Evolutionary conservation across 2,113 vertebrate genomes (phyloP).

Genomic region (Pygathrix nemaeus): DNA sequence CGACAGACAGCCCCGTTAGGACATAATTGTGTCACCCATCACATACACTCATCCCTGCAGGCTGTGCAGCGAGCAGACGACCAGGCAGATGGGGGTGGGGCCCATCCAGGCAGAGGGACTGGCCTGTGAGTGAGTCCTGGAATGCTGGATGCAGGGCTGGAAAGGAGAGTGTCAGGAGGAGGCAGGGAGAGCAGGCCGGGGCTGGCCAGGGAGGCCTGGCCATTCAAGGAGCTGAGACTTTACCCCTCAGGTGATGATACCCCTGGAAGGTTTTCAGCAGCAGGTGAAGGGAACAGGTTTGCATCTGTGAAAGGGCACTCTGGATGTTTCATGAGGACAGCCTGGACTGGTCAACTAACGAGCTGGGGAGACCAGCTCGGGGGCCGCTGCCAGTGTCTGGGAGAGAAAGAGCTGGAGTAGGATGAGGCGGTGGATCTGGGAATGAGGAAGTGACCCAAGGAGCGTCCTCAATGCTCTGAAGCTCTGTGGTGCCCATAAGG

Average conservation of each 20-base stretch:
- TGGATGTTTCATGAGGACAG: not conserved
- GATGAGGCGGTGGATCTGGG: fast-evolving
- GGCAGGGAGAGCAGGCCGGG: not conserved
- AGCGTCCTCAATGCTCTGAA: not conserved
- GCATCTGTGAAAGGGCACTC: not conserved
- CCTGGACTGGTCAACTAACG: not conserved
- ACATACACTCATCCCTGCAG: too few relatives aligned
- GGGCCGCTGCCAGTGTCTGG: fast-evolving
- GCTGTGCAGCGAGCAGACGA: not conserved
- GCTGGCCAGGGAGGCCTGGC: not conserved
- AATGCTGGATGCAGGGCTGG: not conserved
- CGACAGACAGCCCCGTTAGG: not conserved
- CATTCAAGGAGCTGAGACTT: not conserved
- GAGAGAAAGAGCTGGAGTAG: not conserved
- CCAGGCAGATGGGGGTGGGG: not conserved
- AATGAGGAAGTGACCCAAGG: not conserved
- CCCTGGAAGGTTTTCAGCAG: not conserved
- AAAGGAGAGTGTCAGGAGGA: not conserved
- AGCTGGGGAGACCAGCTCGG: not conserved
- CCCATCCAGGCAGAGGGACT: fast-evolving
- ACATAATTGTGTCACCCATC: not conserved
- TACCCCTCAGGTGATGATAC: not conserved
- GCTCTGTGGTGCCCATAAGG: not conserved
- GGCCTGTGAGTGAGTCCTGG: too few relatives aligned
- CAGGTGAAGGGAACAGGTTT: not conserved